Base-by-base conservation (phyloP, 2,888 invertebrate species). In the Conistra vaccinii region DNA sequence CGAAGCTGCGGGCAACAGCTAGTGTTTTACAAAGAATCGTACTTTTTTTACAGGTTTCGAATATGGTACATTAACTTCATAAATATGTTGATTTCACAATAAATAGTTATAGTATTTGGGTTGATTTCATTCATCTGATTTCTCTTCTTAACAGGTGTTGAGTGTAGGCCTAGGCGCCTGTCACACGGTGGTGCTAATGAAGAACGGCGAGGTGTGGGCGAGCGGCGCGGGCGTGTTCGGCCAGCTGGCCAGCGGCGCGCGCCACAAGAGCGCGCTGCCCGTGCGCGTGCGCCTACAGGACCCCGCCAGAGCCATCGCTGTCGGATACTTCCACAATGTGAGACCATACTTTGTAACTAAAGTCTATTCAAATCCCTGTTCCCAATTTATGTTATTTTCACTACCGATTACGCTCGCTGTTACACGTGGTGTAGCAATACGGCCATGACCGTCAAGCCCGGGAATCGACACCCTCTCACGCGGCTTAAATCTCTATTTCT, bases 181-280 rank as follows among this genome's bases (percentile, higher is more conserved):
- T 97, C 98, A 99, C 92, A 97, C 98, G 17, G 94, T 98, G 65
- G 97, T 97, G 29, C 94, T 98, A 35, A 97, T 97, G 73, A 95
- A 94, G 53, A 97, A 97, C 90, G 98, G 98, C 32, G 97, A 97
- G 82, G 97, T 98, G 69, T 97, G 96, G 91, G 97, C 97, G 32
- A 97, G 97, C 90, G 98, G 98, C 35, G 98, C 98, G 73, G 98
- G 98, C 83, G 97, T 97, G 85, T 98, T 98, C 93, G 98, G 98
- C 0, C 98, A 98, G 92, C 95, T 98, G 42, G 98, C 98, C 61
- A 95, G 92, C 63, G 97, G 93, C 32, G 55, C 75, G 9, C 93
- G 96, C 12, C 94, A 96, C 73, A 98, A 98, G 92, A 97, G 97
- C 84, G 97, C 97, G 0, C 95, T 94, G 88, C 98, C 98, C 0